These are phyloP conservation scores for Synanceia verrucosa DNA, from an alignment of 2,797 vertebrate genomes.

Conservation along the genomic window DNA sequence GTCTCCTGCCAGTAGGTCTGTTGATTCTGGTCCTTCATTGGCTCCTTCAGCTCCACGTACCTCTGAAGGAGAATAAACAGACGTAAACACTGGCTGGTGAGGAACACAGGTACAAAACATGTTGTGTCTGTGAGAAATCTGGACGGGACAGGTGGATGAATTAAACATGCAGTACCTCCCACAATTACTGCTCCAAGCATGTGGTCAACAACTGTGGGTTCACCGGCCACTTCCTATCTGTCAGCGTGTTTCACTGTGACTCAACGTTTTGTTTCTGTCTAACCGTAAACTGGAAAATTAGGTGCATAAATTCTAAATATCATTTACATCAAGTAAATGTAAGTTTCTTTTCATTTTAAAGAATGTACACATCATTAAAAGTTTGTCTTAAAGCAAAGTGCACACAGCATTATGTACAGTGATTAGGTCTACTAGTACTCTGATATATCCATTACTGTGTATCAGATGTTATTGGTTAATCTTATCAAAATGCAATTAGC, in stretches of 20 bases:
- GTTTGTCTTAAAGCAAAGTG: neutral
- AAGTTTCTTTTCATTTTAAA: neutral
- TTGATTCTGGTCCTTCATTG: constrained; percentile 85
- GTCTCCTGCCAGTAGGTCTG: constrained; percentile 89
- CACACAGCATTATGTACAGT: neutral
- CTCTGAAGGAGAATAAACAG: constrained; percentile 51
- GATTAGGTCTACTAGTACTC: neutral
- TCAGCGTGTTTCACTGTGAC: constrained; percentile 6
- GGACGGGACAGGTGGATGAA: constrained; percentile 25
- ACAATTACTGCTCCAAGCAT: neutral
- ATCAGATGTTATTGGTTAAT: neutral
- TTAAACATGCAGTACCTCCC: constrained; percentile 35
- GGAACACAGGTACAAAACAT: constrained; percentile 25
- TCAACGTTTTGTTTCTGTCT: neutral
- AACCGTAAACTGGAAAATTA: neutral
- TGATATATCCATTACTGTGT: neutral
- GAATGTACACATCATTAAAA: neutral
- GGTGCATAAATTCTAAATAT: neutral
- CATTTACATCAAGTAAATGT: neutral
- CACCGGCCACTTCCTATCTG: constrained; percentile 5
- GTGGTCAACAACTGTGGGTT: constrained; percentile 35
- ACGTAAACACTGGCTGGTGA: neutral
- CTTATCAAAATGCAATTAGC: neutral
- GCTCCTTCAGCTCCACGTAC: constrained; percentile 82
- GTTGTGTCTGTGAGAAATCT: constrained; percentile 14